phyloP scores from a whole-genome alignment of 2,888 invertebrate genomes.

The Ctena decussata region DNA sequence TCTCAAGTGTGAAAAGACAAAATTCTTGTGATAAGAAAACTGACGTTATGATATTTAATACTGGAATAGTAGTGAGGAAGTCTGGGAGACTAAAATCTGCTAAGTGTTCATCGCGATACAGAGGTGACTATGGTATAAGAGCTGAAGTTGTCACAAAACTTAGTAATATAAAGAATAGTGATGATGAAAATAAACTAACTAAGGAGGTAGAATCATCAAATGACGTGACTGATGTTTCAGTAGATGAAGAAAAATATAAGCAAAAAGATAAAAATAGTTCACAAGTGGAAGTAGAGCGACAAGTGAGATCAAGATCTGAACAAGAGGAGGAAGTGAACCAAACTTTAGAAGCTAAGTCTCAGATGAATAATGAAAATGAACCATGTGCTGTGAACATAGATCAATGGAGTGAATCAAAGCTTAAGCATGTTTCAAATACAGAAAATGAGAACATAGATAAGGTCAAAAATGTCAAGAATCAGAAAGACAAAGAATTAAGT shows the following conservation, averaged over 20 bases:
- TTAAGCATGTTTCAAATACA: neutral
- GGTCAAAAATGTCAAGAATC: neutral
- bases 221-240: too few relatives aligned
- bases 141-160: constrained; percentile 49
- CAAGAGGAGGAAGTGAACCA: too few relatives aligned
- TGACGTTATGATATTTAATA: constrained; percentile 48
- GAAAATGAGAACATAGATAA: neutral
- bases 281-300: too few relatives aligned
- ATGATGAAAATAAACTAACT: too few relatives aligned
- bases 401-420: too few relatives aligned
- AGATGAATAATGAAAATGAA: neutral
- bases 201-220: too few relatives aligned
- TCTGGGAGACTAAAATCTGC: constrained; percentile 55
- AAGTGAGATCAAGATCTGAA: too few relatives aligned
- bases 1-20: neutral
- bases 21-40: constrained; percentile 13
- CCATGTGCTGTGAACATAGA: neutral
- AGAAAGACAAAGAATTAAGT: neutral
- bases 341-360: too few relatives aligned
- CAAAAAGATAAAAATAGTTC: too few relatives aligned
- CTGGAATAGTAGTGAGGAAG: constrained; percentile 49
- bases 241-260: too few relatives aligned
- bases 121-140: constrained; percentile 62
- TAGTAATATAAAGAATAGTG: too few relatives aligned
- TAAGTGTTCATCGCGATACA: constrained; percentile 63